phyloP scores from a whole-genome alignment of 2,888 invertebrate species.

The Microctonus brassicae region DNA sequence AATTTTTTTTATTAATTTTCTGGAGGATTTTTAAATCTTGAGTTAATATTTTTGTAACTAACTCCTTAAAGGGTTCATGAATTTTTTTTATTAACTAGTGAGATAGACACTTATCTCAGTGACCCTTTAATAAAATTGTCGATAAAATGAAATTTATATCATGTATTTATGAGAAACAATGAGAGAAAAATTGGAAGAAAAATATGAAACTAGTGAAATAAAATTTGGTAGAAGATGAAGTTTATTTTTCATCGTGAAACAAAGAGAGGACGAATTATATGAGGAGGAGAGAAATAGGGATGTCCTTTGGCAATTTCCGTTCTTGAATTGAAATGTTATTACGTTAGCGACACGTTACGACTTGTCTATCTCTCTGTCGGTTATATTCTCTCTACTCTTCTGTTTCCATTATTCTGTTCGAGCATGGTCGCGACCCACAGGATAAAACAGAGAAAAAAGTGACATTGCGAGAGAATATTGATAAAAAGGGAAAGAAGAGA shows the following conservation, averaged over 20 bases:
- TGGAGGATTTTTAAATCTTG: no score
- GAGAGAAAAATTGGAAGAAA: background rate
- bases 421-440: constrained; percentile 27
- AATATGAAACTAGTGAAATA: constrained; percentile 21
- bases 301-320: constrained; percentile 66
- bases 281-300: constrained; percentile 26
- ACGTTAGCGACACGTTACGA: constrained; percentile 63
- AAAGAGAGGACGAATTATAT: constrained; percentile 28
- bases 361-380: constrained; percentile 21
- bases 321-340: constrained; percentile 68
- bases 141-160: no score
- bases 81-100: no score
- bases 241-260: background rate
- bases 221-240: constrained; percentile 19
- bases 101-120: no score
- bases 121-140: no score
- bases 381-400: constrained; percentile 27
- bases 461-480: constrained; percentile 16
- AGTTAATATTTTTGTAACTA: no score
- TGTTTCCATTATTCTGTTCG: constrained; percentile 34
- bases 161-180: background rate
- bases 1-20: no score
- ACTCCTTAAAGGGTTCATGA: no score
- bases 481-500: constrained; percentile 4
- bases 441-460: constrained; percentile 18